Conservation (phyloP, 2,888 invertebrate genomes). For the Pristionchus arcanus region DNA sequence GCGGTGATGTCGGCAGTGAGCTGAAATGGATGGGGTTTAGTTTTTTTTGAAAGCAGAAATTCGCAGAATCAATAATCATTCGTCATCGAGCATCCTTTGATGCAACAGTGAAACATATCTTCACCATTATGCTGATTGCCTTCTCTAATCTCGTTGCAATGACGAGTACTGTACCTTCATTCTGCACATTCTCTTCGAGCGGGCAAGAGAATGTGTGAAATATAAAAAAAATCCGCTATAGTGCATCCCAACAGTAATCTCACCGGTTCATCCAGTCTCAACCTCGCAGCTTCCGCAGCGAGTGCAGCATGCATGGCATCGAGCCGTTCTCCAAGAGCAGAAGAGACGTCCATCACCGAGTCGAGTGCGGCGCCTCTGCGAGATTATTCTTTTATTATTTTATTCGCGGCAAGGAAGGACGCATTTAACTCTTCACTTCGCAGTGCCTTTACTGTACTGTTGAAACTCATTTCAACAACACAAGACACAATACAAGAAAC, state of each 20-base stretch:
- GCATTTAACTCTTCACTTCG: too few relatives aligned
- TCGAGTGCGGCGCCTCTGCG: slow-evolving; percentile 91
- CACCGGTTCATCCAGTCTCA: slow-evolving; percentile 83
- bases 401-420: too few relatives aligned
- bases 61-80: background rate
- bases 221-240: too few relatives aligned
- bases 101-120: background rate
- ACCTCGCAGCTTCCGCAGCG: slow-evolving; percentile 45
- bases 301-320: slow-evolving; percentile 96
- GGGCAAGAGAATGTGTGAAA: too few relatives aligned
- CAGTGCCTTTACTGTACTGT: too few relatives aligned
- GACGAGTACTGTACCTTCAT: too few relatives aligned
- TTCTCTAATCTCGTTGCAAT: too few relatives aligned
- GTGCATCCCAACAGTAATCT: too few relatives aligned
- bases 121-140: too few relatives aligned
- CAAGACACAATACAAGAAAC: too few relatives aligned
- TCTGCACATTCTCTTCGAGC: too few relatives aligned
- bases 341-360: slow-evolving; percentile 87
- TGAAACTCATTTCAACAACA: too few relatives aligned
- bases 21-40: background rate
- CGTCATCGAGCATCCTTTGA: background rate
- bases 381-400: background rate
- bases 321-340: slow-evolving; percentile 93
- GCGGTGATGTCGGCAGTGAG: slow-evolving; percentile 45
- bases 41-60: background rate